Percentiles rank a stretch among this genome's conserved stretches.
Evolutionary conservation across 2,113 vertebrate genomes (phyloP).

Genomic region (Peucedramus taeniatus): DNA sequence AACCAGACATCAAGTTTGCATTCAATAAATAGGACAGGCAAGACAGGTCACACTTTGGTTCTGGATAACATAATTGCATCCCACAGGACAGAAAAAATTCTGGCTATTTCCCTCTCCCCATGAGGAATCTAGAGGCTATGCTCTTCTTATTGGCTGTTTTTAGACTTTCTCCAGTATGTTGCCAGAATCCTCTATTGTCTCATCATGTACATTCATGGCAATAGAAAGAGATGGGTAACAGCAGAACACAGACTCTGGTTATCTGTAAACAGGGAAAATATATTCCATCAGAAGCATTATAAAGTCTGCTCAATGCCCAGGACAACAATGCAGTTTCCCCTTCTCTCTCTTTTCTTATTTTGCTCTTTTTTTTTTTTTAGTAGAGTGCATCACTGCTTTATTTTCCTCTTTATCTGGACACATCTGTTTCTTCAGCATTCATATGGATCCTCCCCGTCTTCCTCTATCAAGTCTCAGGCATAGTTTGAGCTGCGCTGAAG

Average conservation of each 20-base stretch:
- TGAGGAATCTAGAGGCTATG: conserved; percentile 21
- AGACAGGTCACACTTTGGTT: conserved; percentile 45
- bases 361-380: fast-evolving
- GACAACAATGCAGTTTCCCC: background rate
- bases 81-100: conserved; percentile 60
- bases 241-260: background rate
- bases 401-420: background rate
- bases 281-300: background rate
- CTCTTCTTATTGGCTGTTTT: conserved; percentile 21
- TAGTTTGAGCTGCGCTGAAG: background rate
- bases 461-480: background rate
- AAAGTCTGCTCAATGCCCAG: background rate
- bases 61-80: conserved; percentile 61
- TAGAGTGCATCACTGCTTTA: background rate
- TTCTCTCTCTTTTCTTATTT: background rate
- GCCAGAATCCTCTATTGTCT: background rate
- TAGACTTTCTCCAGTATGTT: conserved; percentile 2
- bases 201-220: background rate
- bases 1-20: conserved; percentile 57
- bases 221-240: background rate
- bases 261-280: background rate
- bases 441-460: background rate
- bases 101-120: background rate
- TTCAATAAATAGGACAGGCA: conserved; percentile 52
- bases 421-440: background rate